A percentile compares a stretch with the other conserved stretches of the same genome.
These are phyloP conservation scores for Onchidella celtica DNA, from an alignment of 2,888 invertebrate genomes.

Conservation along the genomic window DNA sequence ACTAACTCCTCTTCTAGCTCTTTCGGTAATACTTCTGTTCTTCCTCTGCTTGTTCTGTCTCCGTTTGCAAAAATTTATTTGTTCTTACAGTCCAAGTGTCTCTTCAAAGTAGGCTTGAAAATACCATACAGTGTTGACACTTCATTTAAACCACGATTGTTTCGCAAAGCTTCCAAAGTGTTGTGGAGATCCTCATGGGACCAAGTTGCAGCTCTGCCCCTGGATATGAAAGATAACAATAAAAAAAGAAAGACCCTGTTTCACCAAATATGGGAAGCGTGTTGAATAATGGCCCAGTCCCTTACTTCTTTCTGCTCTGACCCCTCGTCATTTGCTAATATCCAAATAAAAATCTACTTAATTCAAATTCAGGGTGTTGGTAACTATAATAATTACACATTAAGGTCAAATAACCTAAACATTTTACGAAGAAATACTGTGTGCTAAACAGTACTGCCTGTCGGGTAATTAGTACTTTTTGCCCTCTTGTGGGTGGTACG, in stretches of 20 bases:
- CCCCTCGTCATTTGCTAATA: background rate
- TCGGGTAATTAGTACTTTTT: background rate
- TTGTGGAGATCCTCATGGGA: background rate
- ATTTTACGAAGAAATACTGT: background rate
- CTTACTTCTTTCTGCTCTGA: background rate
- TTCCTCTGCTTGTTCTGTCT: constrained; percentile 1
- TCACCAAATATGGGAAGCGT: background rate
- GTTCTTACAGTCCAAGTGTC: constrained; percentile 24
- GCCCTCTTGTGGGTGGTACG: too few relatives aligned
- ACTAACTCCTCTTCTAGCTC: constrained; percentile 8
- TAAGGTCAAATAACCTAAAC: background rate
- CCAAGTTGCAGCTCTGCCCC: background rate
- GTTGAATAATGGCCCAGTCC: background rate
- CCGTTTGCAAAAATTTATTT: constrained; percentile 32
- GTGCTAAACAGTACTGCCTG: too few relatives aligned
- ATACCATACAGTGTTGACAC: constrained; percentile 11
- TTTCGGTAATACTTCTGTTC: background rate
- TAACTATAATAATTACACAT: background rate
- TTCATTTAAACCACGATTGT: background rate
- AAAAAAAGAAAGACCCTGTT: background rate
- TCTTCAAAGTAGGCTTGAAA: constrained; percentile 22
- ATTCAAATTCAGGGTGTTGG: background rate
- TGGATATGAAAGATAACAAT: background rate
- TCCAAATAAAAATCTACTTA: background rate
- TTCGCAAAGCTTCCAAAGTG: background rate